These are phyloP conservation scores for Escarpia spicata DNA, from an alignment of 2,888 invertebrate genomes.

Conservation along the genomic window DNA sequence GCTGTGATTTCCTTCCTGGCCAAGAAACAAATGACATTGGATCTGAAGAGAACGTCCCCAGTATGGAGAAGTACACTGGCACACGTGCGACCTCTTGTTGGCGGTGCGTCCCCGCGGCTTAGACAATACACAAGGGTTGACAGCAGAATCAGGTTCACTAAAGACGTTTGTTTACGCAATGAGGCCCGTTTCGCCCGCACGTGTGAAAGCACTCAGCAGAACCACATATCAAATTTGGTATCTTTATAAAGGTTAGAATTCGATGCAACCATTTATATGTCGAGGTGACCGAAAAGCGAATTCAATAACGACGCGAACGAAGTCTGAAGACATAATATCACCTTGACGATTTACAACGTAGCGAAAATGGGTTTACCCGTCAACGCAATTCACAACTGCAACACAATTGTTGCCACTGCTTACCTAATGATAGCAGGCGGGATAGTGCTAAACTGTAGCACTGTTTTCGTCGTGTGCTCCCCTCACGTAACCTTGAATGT, in stretches of 20 bases:
- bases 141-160: constrained; percentile 7
- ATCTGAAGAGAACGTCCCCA: background rate
- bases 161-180: background rate
- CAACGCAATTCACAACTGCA: constrained; percentile 13
- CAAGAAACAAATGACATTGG: constrained; percentile 13
- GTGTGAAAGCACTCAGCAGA: background rate
- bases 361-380: constrained; percentile 13
- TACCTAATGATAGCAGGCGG: constrained; percentile 13
- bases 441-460: background rate
- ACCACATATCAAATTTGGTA: background rate
- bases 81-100: constrained; percentile 12
- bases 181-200: background rate
- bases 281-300: background rate
- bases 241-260: background rate
- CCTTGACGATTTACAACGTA: background rate
- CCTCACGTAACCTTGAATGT: background rate
- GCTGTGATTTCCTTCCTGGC: background rate
- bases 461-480: background rate
- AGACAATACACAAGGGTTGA: background rate
- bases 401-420: background rate
- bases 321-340: constrained; percentile 11
- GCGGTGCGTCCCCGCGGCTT: background rate
- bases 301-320: constrained; percentile 16
- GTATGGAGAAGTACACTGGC: constrained; percentile 1
- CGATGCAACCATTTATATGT: background rate